phyloP scores from a whole-genome alignment of 1,140 invertebrate species.

The Drepana arcuata region DNA sequence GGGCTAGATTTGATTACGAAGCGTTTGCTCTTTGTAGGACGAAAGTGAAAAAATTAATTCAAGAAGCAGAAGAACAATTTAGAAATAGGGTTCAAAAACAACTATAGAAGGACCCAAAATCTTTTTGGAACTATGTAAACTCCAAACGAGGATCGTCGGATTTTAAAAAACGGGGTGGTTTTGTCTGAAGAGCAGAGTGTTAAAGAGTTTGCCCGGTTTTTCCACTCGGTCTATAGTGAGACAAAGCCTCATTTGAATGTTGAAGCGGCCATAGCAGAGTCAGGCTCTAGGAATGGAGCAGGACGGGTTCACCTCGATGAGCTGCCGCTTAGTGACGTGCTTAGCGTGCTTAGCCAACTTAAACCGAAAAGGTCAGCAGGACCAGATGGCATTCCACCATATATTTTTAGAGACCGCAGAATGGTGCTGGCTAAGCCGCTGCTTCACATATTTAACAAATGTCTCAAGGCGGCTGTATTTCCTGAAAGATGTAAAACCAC shows the following conservation, averaged over 20 bases:
- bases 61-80: too few relatives aligned
- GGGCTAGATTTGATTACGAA: too few relatives aligned
- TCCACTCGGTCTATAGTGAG: constrained; percentile 4
- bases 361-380: constrained; percentile 10
- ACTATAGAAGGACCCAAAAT: constrained; percentile 7
- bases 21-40: too few relatives aligned
- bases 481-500: constrained; percentile 9
- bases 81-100: too few relatives aligned
- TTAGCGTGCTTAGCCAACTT: neutral
- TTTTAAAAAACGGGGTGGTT: constrained; percentile 2
- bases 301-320: neutral
- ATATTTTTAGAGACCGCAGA: constrained; percentile 9
- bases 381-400: constrained; percentile 11
- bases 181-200: neutral
- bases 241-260: neutral
- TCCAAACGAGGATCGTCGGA: constrained; percentile 1
- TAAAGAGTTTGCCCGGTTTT: neutral
- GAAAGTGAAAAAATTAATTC: too few relatives aligned
- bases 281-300: neutral
- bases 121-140: constrained; percentile 13
- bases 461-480: neutral
- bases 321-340: neutral
- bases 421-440: constrained; percentile 8
- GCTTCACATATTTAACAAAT: constrained; percentile 5
- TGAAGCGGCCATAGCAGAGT: neutral